phyloP scores from a whole-genome alignment of 2,113 vertebrate genomes.

The Bubalus kerabau region DNA sequence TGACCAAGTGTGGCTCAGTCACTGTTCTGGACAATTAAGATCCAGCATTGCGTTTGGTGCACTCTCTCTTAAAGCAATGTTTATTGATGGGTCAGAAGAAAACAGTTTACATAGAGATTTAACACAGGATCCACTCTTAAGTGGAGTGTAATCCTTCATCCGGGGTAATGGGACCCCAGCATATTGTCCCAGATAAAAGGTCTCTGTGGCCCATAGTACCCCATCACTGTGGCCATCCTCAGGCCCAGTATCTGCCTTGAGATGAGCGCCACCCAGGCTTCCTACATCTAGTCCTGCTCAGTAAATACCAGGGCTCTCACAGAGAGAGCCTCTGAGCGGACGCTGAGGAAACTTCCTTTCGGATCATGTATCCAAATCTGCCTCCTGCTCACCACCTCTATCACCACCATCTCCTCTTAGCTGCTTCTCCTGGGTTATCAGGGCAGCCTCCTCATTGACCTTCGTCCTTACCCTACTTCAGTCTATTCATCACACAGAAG shows the following conservation, averaged over 20 bases:
- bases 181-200: constrained; percentile 6
- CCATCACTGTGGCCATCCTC: neutral
- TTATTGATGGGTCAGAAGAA: constrained; percentile 73
- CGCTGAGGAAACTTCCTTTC: neutral
- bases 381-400: neutral
- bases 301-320: neutral
- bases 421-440: rapidly evolving
- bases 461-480: neutral
- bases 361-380: neutral
- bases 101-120: constrained; percentile 75
- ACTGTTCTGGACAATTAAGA: constrained; percentile 74
- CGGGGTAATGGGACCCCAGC: constrained; percentile 56
- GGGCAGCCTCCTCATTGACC: rapidly evolving
- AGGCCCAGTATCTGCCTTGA: rapidly evolving
- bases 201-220: neutral
- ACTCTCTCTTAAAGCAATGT: constrained; percentile 65
- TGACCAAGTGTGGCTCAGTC: constrained; percentile 78
- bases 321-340: neutral
- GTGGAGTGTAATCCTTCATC: constrained; percentile 72
- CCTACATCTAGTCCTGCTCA: neutral
- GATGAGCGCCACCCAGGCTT: neutral
- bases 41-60: constrained; percentile 53
- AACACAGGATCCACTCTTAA: constrained; percentile 71
- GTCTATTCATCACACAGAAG: neutral
- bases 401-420: neutral